Evolutionary conservation across 2,113 vertebrate genomes (phyloP).

Genomic region (Eptatretus burgeri): DNA sequence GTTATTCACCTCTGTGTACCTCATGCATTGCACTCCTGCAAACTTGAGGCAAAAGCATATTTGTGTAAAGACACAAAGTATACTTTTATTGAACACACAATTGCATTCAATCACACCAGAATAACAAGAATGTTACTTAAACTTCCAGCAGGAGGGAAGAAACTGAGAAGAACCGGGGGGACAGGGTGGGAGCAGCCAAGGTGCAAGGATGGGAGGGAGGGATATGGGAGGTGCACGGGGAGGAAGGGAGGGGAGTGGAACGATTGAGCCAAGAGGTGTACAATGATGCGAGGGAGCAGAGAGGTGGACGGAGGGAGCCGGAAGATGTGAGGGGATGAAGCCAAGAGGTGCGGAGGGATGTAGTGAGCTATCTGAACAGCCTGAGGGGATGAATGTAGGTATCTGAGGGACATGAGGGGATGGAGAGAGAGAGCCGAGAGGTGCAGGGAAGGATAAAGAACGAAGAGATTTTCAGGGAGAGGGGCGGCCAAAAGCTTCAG

Average conservation of each 20-base stretch:
- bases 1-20: background rate
- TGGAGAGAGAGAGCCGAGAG: background rate
- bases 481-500: background rate
- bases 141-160: conserved; percentile 2
- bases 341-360: too few species aligned
- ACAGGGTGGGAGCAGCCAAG: too few species aligned
- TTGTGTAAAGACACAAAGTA: background rate
- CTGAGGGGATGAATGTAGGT: too few species aligned
- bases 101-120: background rate
- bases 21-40: background rate
- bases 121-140: background rate
- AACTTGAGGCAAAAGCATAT: too few species aligned
- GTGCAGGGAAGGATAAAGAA: background rate
- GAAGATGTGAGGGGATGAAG: too few species aligned
- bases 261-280: background rate
- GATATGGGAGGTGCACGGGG: background rate
- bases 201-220: too few species aligned
- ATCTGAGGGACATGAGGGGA: background rate
- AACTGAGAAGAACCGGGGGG: too few species aligned
- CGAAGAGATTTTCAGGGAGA: rapidly evolving
- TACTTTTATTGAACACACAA: background rate
- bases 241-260: background rate
- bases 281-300: too few species aligned
- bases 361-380: too few species aligned
- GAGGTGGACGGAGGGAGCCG: too few species aligned